Conservation (phyloP, 2,113 vertebrate species). For the Balaenoptera acutorostrata region DNA sequence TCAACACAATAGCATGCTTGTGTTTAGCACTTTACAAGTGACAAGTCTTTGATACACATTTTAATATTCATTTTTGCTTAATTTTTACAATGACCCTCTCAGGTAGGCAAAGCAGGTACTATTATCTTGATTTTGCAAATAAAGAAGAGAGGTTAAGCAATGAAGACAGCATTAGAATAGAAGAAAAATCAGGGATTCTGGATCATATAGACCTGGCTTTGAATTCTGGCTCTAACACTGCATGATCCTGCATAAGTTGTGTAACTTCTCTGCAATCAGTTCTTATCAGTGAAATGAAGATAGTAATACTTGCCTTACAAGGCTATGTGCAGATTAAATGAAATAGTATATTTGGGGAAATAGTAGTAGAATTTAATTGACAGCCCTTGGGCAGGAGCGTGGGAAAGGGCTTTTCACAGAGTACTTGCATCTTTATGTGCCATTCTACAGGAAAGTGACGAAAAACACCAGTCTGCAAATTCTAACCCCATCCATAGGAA, state of each 20-base stretch:
- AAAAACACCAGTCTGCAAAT: neutral
- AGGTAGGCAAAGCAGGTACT: neutral
- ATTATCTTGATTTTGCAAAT: neutral
- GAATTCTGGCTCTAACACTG: neutral
- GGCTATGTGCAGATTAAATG: neutral
- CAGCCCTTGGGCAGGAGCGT: neutral
- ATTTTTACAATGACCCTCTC: neutral
- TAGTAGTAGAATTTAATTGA: neutral
- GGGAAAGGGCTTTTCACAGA: neutral
- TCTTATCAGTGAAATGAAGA: neutral
- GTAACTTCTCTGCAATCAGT: neutral
- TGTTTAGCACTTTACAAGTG: neutral
- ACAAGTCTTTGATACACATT: neutral
- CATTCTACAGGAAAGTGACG: neutral
- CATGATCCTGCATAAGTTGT: neutral
- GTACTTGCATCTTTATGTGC: neutral
- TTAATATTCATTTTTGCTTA: slow-evolving; percentile 4
- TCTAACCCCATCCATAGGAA: neutral
- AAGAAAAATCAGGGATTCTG: neutral
- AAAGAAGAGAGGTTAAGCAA: neutral
- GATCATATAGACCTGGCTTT: neutral
- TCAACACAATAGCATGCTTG: neutral
- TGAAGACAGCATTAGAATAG: neutral
- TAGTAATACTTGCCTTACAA: neutral
- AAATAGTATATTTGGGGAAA: neutral